Percentiles rank a stretch among this genome's conserved stretches.
phyloP scores from a whole-genome alignment of 2,888 invertebrate genomes.

The Coelinius sp. region DNA sequence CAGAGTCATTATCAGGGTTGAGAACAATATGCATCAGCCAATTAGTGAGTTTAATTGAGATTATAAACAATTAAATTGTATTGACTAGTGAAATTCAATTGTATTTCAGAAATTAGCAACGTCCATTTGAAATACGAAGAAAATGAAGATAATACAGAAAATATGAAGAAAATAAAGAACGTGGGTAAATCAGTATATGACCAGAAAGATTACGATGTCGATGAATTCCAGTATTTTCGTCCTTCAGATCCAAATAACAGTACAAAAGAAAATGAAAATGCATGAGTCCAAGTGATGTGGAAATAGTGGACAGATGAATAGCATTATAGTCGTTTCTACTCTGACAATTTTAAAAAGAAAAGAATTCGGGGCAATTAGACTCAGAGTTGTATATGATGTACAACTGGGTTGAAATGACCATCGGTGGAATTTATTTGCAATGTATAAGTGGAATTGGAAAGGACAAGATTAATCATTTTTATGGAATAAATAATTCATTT shows the following conservation, averaged over 20 bases:
- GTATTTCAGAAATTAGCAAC: slow-evolving; percentile 19
- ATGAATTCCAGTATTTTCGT: slow-evolving; percentile 3
- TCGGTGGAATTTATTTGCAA: background rate
- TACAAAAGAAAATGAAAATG: background rate
- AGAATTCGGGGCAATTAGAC: slow-evolving; percentile 45
- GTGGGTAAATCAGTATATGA: background rate
- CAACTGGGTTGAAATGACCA: slow-evolving; percentile 10
- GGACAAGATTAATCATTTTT: background rate
- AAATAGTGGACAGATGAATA: background rate
- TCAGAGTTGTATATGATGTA: background rate
- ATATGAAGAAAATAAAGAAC: background rate
- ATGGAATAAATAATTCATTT: background rate
- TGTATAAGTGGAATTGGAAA: background rate
- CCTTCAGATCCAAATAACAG: background rate
- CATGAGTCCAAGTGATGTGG: background rate
- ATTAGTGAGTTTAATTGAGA: slow-evolving; percentile 25
- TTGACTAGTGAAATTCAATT: background rate
- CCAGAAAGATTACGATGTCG: background rate
- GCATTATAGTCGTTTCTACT: background rate
- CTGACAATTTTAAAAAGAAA: slow-evolving; percentile 12
- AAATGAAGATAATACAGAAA: background rate
- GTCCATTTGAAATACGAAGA: slow-evolving; percentile 22
- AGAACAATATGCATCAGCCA: slow-evolving; percentile 20
- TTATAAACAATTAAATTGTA: background rate
- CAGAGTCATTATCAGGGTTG: slow-evolving; percentile 23